A percentile compares a stretch with the other conserved stretches of the same genome.
Evolutionary conservation across 2,888 invertebrate species (phyloP).

Genomic region (Dolomedes plantarius): DNA sequence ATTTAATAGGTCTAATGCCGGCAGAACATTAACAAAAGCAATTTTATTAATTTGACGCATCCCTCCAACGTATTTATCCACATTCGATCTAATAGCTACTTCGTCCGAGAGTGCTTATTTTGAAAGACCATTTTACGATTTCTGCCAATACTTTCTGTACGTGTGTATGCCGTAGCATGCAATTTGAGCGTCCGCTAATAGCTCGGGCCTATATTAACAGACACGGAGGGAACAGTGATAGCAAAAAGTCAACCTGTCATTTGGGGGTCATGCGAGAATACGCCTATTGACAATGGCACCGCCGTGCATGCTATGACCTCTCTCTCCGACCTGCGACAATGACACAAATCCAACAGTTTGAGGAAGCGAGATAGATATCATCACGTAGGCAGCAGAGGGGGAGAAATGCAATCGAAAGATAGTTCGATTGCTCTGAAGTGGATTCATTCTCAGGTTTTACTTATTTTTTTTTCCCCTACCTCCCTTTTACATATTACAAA

Average conservation of each 20-base stretch:
- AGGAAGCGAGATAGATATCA: too few relatives aligned
- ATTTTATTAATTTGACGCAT: not conserved
- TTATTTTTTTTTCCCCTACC: too few relatives aligned
- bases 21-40: not conserved
- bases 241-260: not conserved
- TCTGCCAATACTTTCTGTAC: not conserved
- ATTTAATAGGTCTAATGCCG: not conserved
- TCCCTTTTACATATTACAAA: too few relatives aligned
- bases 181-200: not conserved
- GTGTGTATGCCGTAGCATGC: not conserved
- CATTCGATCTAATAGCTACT: not conserved
- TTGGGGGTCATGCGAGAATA: not conserved
- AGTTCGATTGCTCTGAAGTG: too few relatives aligned
- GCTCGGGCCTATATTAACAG: not conserved
- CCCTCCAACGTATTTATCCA: not conserved
- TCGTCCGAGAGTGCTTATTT: not conserved
- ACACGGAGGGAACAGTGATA: not conserved
- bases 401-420: too few relatives aligned
- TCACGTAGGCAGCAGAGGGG: too few relatives aligned
- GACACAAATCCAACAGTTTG: too few relatives aligned
- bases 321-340: not conserved
- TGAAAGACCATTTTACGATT: not conserved
- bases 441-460: too few relatives aligned
- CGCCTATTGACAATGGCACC: constrained; percentile 1
- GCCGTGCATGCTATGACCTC: not conserved